These are phyloP conservation scores for Lepilemur ruficaudatus DNA, from an alignment of 2,797 vertebrate species.

Conservation along the genomic window DNA sequence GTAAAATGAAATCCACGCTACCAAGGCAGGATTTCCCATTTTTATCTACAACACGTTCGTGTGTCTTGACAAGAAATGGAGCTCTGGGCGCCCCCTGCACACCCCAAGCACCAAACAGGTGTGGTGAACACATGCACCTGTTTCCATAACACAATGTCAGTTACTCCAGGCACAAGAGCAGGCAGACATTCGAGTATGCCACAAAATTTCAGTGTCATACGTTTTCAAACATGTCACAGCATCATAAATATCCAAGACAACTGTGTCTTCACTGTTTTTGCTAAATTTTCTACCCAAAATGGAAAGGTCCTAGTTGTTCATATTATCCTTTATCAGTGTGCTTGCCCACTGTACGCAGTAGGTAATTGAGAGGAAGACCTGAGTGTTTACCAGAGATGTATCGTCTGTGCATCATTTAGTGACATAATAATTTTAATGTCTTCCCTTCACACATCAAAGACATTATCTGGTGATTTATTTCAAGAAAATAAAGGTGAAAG, in stretches of 20 bases:
- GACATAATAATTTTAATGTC: not conserved
- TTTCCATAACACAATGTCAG: not conserved
- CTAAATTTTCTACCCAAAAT: not conserved
- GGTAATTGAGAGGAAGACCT: not conserved
- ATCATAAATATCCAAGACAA: not conserved
- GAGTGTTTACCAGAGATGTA: not conserved
- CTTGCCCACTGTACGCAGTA: not conserved
- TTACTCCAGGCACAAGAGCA: not conserved
- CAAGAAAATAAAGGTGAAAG: slow-evolving; percentile 25
- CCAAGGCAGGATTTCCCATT: too few species aligned
- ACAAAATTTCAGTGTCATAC: not conserved
- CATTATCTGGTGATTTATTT: slow-evolving; percentile 4
- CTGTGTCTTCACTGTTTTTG: not conserved
- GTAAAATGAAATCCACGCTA: not conserved
- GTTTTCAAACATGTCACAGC: not conserved
- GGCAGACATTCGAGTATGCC: rapidly evolving
- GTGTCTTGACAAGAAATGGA: not conserved
- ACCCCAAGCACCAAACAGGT: too few species aligned
- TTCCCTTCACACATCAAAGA: not conserved
- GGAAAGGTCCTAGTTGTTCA: too few species aligned
- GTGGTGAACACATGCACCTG: not conserved
- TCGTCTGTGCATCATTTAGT: not conserved
- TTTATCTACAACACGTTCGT: not conserved
- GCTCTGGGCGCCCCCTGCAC: not conserved
- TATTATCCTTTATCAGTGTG: not conserved